Evolutionary conservation across 2,888 invertebrate species (phyloP).

Genomic region (Argyra leucocephala): DNA sequence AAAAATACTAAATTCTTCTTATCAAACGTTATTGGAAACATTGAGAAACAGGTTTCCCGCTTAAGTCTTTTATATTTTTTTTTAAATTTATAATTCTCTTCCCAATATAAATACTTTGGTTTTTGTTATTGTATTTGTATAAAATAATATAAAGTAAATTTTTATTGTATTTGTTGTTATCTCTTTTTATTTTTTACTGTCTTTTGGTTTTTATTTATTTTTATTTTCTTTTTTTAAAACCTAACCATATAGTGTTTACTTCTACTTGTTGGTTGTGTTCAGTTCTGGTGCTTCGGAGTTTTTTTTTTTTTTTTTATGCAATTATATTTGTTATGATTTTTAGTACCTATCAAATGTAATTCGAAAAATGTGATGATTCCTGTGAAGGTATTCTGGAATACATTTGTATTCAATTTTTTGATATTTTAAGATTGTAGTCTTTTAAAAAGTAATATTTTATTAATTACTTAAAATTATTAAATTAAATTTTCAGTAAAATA

Average conservation of each 20-base stretch:
- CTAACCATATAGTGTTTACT: background rate
- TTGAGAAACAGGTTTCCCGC: conserved; percentile 7
- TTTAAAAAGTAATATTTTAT: too few species aligned
- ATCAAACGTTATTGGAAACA: conserved; percentile 11
- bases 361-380: too few species aligned
- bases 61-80: background rate
- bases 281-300: background rate
- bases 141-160: background rate
- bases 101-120: too few species aligned
- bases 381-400: too few species aligned
- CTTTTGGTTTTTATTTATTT: background rate
- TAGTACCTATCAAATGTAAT: too few species aligned
- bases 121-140: too few species aligned
- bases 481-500: too few species aligned
- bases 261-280: background rate
- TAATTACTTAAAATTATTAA: too few species aligned
- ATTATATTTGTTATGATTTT: background rate
- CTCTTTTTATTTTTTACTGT: background rate
- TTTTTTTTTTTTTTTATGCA: background rate
- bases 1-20: conserved; percentile 4
- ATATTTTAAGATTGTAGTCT: too few species aligned
- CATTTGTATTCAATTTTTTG: too few species aligned
- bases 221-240: too few species aligned
- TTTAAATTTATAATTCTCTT: background rate
- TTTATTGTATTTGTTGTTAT: background rate